Evolutionary conservation across 2,888 invertebrate genomes (phyloP), one percentile per base, ranked within the genome.

Genomic region (Callyntrura sp.): DNA sequence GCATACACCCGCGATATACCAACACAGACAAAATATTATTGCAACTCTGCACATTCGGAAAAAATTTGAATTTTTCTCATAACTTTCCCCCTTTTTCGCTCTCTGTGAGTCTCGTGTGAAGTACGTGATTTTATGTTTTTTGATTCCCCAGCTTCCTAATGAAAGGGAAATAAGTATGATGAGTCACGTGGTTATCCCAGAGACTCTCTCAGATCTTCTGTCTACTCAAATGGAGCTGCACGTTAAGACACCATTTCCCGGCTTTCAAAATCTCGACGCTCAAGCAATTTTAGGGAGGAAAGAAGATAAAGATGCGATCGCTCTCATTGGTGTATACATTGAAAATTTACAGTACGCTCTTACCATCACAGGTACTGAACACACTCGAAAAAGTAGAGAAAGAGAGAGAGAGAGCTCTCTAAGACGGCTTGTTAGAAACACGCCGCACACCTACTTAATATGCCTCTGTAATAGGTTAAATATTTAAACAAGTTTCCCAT

Each of bases 211-310:
- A 12, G 93, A 93, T 90, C 90, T 93, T 20, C 83, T 92, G 81
- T 92, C 92, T 6, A 93, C 92, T 65, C 92, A 93, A 73, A 91
- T 90, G 1, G 93, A 93, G 73, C 86, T 93, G 2, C 92, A 92
- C 60, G 85, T 93, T 62, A 93, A 93, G 91, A 93, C 93, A 8
- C 93, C 93, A 85, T 93, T 93, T 89, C 90, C 90, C 14, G 93
- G 93, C 62, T 92, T 90, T 79, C 92, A 92, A 86, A 92, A 92
- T 62, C 43, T 93, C 9, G 92, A 93, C 85, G 88, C 92, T 4
- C 93, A 92, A 83, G 92, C 88, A 0, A 91, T 92, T 88, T 83
- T 93, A 51, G 93, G 93, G 23, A 91, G 93, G 62, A 92, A 93
- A 55, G 93, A 93, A 83, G 92, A 92, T 70, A 88, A 90, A 35